phyloP scores from a whole-genome alignment of 2,888 invertebrate genomes.

The Tortrix viridana region DNA sequence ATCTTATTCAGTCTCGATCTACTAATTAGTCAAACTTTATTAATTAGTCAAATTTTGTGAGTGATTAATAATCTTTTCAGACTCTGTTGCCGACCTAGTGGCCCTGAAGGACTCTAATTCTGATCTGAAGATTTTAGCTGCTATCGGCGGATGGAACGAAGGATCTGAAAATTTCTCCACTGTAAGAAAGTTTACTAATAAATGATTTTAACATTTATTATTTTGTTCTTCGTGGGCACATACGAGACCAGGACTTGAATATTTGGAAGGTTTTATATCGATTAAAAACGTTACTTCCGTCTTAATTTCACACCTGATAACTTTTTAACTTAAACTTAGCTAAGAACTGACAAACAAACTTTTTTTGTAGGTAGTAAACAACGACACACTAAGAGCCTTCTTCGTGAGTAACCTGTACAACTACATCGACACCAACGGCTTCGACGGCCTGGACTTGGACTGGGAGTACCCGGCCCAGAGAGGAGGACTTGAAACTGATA shows the following conservation, averaged over 20 bases:
- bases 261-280: too few species aligned
- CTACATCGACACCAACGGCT: conserved; percentile 62
- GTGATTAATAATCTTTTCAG: conserved; percentile 36
- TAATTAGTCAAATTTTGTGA: too few species aligned
- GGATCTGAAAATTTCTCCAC: conserved; percentile 76
- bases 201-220: too few species aligned
- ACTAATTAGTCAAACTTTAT: too few species aligned
- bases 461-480: conserved; percentile 85
- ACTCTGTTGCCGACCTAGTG: conserved; percentile 53
- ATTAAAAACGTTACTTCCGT: too few species aligned
- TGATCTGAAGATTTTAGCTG: conserved; percentile 62
- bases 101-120: conserved; percentile 65
- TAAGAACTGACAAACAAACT: background rate
- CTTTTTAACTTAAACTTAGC: too few species aligned
- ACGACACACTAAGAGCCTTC: conserved; percentile 36
- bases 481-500: conserved; percentile 57
- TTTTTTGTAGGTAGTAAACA: conserved; percentile 37
- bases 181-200: conserved; percentile 41
- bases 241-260: too few species aligned
- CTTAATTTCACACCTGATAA: too few species aligned
- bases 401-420: conserved; percentile 58
- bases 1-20: too few species aligned
- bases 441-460: conserved; percentile 86
- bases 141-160: conserved; percentile 78
- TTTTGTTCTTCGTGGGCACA: too few species aligned